Conservation (phyloP, 2,888 invertebrate species). For the Eristalinus aeneus region DNA sequence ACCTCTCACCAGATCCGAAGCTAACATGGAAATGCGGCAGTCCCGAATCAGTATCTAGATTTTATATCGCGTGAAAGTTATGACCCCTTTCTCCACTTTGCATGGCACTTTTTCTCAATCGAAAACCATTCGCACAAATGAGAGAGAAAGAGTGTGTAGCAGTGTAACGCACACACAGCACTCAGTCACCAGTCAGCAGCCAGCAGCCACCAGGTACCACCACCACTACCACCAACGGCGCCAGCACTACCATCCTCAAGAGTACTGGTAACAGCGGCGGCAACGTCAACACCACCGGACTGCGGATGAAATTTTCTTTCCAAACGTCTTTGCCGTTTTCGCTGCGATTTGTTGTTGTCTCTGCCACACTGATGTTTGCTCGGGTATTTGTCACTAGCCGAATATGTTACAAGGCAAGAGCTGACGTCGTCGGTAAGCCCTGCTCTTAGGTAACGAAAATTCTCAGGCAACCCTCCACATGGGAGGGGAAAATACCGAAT, state of each 20-base stretch:
- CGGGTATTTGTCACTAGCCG: constrained; percentile 51
- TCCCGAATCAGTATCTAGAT: constrained; percentile 80
- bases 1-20: constrained; percentile 79
- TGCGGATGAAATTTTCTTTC: constrained; percentile 52
- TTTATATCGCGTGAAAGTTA: constrained; percentile 82
- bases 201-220: constrained; percentile 20
- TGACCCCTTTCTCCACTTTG: constrained; percentile 81
- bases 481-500: constrained; percentile 21
- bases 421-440: constrained; percentile 42
- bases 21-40: constrained; percentile 81
- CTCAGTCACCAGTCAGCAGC: constrained; percentile 19
- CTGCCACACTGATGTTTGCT: constrained; percentile 23
- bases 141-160: constrained; percentile 68
- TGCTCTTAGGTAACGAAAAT: constrained; percentile 55
- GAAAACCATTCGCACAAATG: constrained; percentile 69
- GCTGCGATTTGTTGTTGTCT: constrained; percentile 23
- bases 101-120: constrained; percentile 71
- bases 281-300: constrained; percentile 5
- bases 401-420: constrained; percentile 61
- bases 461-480: constrained; percentile 40
- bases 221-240: constrained; percentile 21
- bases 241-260: neutral
- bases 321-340: constrained; percentile 29
- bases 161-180: constrained; percentile 60
- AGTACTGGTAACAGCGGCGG: neutral